Evolutionary conservation across 2,888 invertebrate genomes (phyloP), one percentile per base, ranked within the genome.

Genomic region (Brachypterus glaber): DNA sequence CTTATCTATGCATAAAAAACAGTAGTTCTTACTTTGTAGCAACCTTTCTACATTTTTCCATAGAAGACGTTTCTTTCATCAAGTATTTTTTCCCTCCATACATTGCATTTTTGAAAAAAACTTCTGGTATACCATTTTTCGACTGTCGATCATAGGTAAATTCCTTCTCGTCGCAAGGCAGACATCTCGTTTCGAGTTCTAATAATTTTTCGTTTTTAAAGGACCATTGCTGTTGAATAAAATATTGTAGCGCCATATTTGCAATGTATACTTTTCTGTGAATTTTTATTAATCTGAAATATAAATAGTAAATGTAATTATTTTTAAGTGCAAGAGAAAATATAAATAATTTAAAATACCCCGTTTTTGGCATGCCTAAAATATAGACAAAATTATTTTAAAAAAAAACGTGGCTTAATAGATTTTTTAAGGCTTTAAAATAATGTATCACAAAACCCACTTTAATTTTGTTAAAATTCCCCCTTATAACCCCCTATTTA

Each of bases 191-290:
- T 17, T 75, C 66, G 7, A 83, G 63, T 1, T 55, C 55, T 3
- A 72, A 47, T 35, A 77, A 67, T 48, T 82, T 82, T 0, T 69
- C 57, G 47, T 84, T 85, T 31, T 66, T 60, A 52, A 90, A 89
- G 0, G 66, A 66, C 92, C 92, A 95, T 46, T 83, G 74, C 51
- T 82, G 77, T 1, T 70, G 72, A 1, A 82, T 70, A 57, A 89
- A 93, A 59, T 82, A 82, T 9, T 74, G 68, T 2, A 93, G 59
- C 0, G 82, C 82, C 36, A 70, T 67, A 53, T 82, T 79, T 0
- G 89, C 82, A 14, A 73, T 74, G 62, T 80, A 89, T 33, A 93
- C 79, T 48, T 79, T 79, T n/a, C 82, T 72, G 57, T 92, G 91
- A 16, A 91, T 58, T 62, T 75, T 81, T 7, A 88, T 63, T 41